Evolutionary conservation across 2,797 vertebrate species (phyloP).

Genomic region (Pantherophis alleghaniensis): DNA sequence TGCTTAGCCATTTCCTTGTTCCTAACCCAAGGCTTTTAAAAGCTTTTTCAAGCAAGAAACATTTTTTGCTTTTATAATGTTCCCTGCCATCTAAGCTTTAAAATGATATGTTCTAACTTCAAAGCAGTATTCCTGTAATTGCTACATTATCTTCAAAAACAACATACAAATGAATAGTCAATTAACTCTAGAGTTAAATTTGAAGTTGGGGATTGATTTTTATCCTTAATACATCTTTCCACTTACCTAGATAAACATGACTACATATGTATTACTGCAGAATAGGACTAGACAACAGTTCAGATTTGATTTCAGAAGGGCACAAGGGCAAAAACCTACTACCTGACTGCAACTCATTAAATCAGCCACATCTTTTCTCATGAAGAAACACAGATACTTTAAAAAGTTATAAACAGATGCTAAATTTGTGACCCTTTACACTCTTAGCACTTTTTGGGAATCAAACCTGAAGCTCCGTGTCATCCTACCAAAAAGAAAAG

Average conservation of each 20-base stretch:
- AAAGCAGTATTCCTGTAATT: neutral
- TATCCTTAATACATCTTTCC: slow-evolving; percentile 14
- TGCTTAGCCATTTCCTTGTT: neutral
- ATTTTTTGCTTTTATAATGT: slow-evolving; percentile 9
- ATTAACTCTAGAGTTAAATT: neutral
- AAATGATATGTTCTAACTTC: slow-evolving; percentile 25
- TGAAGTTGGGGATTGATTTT: neutral
- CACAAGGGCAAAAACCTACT: neutral
- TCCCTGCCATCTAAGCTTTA: slow-evolving; percentile 26
- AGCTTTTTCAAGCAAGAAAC: neutral
- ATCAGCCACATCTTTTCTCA: neutral
- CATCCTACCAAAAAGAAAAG: neutral
- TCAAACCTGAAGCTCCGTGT: neutral
- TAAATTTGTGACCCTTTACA: neutral
- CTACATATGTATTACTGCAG: neutral
- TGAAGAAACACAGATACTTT: neutral
- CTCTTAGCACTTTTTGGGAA: neutral
- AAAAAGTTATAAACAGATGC: neutral
- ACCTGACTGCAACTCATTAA: neutral
- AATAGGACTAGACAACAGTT: neutral
- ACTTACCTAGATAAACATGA: neutral
- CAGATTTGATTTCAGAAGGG: neutral
- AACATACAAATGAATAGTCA: slow-evolving; percentile 24
- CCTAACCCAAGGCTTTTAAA: slow-evolving; percentile 11
- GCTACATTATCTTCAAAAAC: neutral